Percentiles rank a stretch among this genome's conserved stretches.
phyloP scores from a whole-genome alignment of 2,888 invertebrate genomes.

The Dasysyrphus tricinctus region DNA sequence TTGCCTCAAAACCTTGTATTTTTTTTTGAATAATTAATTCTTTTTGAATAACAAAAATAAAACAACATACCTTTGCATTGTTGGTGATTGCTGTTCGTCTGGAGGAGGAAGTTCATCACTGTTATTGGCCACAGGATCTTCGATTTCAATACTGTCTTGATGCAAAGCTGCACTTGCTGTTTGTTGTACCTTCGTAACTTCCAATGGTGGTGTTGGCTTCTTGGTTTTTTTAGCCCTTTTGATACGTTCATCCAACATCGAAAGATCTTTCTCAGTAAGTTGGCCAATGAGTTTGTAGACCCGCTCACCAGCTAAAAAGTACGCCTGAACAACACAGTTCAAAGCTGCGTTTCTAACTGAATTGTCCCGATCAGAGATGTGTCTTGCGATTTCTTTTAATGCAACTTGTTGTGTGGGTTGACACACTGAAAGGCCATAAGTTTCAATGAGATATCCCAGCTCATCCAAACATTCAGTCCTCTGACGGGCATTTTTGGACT shows the following conservation, averaged over 20 bases:
- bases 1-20: constrained; percentile 13
- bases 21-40: background rate
- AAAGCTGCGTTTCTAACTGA: constrained; percentile 97
- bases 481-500: constrained; percentile 98
- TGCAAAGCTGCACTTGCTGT: constrained; percentile 78
- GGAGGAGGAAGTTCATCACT: constrained; percentile 81
- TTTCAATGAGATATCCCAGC: constrained; percentile 92
- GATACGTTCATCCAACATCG: constrained; percentile 97
- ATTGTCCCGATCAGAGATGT: constrained; percentile 98
- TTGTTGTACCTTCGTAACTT: constrained; percentile 83
- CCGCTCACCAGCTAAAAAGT: constrained; percentile 94
- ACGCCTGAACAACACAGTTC: constrained; percentile 96
- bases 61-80: constrained; percentile 62
- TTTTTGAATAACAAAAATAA: background rate
- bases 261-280: constrained; percentile 97
- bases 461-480: constrained; percentile 98
- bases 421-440: constrained; percentile 92
- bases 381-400: constrained; percentile 93
- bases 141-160: constrained; percentile 83
- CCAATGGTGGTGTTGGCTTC: constrained; percentile 81
- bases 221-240: constrained; percentile 92
- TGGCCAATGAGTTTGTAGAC: constrained; percentile 95
- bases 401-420: constrained; percentile 91
- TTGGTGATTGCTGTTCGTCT: constrained; percentile 80
- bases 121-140: constrained; percentile 82